Conservation (phyloP, 2,113 vertebrate species). For the Sylvietta virens region DNA sequence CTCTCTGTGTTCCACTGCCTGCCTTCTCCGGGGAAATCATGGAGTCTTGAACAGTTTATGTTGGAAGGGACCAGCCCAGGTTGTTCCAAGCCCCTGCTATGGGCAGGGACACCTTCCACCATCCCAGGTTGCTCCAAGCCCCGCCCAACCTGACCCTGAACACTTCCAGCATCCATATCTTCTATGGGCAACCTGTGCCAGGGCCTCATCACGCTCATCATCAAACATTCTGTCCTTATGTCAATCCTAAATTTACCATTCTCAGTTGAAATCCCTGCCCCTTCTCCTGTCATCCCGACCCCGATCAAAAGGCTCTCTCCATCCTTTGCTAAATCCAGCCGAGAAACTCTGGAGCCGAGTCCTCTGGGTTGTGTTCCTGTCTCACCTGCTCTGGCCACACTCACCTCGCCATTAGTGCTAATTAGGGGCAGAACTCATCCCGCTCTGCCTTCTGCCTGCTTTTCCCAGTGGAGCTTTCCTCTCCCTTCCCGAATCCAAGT, state of each 20-base stretch:
- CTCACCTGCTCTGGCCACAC: not conserved
- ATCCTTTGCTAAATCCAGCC: not conserved
- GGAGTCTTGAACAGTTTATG: not conserved
- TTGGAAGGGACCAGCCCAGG: not conserved
- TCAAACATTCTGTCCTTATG: not conserved
- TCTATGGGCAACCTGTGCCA: not conserved
- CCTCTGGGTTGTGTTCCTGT: rapidly evolving
- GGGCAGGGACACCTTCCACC: not conserved
- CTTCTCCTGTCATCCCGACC: not conserved
- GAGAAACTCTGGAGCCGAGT: not conserved
- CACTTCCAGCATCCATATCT: not conserved
- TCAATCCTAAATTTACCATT: not conserved
- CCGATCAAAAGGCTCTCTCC: not conserved
- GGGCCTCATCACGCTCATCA: rapidly evolving
- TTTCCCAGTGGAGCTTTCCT: not conserved
- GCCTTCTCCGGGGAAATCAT: not conserved
- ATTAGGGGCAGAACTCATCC: not conserved
- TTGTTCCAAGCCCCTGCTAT: rapidly evolving
- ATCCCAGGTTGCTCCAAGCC: not conserved
- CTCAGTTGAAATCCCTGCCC: not conserved
- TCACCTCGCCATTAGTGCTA: not conserved
- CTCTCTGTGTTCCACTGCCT: not conserved
- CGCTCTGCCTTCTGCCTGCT: not conserved
- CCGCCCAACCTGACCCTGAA: not conserved
- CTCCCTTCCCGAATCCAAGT: not conserved